Base-by-base conservation (phyloP, 2,888 invertebrate species). In the Emmelina monodactyla region DNA sequence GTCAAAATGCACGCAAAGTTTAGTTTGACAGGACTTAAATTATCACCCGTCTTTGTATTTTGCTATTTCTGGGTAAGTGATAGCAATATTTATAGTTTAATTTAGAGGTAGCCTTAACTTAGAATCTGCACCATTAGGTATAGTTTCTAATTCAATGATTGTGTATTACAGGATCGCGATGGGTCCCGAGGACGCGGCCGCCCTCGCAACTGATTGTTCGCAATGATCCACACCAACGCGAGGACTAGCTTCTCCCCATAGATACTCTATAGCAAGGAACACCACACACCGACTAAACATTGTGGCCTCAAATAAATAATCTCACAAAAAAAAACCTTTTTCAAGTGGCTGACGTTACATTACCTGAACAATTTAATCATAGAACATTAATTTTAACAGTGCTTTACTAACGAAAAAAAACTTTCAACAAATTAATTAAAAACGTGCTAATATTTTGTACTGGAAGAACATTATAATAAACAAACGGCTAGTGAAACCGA, bases 231-330 rank as follows among this genome's bases (percentile, higher is more conserved):
- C 62, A 54, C 50, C 55, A 55, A 57, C 62, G 52, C 58, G 65
- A 71, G 75, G 75, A 68, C 72, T 72, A 64, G 71, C 78, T 79
- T 78, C 79, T 79, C 79, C 64, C 78, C 79, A 78, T 78, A 75
- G 75, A 75, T 69, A 68, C 65, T 69, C 62, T 60, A 76, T 73
- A 70, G 65, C 62, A 63, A 66, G 65, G 62, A 57, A 58, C 55
- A 66, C 57, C 40, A 33, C 54, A 58, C n/a, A n/a, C n/a, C n/a
- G n/a, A n/a, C n/a, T n/a, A n/a, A n/a, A n/a, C n/a, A n/a, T n/a
- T n/a, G n/a, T n/a, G n/a, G n/a, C n/a, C n/a, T n/a, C n/a, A n/a
- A n/a, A n/a, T n/a, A n/a, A n/a, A n/a, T n/a, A n/a, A n/a, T n/a
- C n/a, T n/a, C n/a, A n/a, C n/a, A n/a, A n/a, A n/a, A n/a, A n/a